Base-by-base conservation (phyloP, 2,888 invertebrate species). In the Prosapia bicincta region DNA sequence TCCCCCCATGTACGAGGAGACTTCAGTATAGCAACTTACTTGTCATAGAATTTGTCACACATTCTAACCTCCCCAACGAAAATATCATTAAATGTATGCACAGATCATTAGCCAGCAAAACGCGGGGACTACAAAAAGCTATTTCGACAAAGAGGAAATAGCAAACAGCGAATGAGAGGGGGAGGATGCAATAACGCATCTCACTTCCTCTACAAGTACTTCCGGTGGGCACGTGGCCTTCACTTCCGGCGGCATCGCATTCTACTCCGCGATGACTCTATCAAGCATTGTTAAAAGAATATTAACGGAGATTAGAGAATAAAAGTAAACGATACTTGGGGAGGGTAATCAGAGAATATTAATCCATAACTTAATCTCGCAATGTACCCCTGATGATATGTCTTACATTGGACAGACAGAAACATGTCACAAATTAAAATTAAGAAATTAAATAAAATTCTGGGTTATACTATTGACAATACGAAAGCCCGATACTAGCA, bases 171-270 rank as follows among this genome's bases (percentile, higher is more conserved):
- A 1, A 25, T 65, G 76, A 69, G 71, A 20, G 69, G 65, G 69
- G 38, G 23, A 26, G 72, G 66, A 30, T 66, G 75, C 24, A 68
- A 71, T 70, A 72, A 73, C 72, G 74, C 74, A 74, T 74, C 74
- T 74, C 74, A 69, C 74, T 74, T 74, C 74, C 74, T 74, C 74
- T 54, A 54, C 54, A 54, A 54, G 54, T 54, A 54, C 54, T 54
- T 54, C 54, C 54, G n/a, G 5, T 54, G 3, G 54, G 0, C 54
- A 54, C 54, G 54, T 54, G 54, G 13, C 28, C 76, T 25, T 66
- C 28, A 30, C 76, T 76, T 72, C 70, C 75, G 75, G 71, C 26
- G 23, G 66, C 66, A 69, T n/a, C n/a, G n/a, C n/a, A n/a, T n/a
- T n/a, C n/a, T n/a, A n/a, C 13, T 54, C 10, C 10, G 7, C 20